phyloP scores from a whole-genome alignment of 2,888 invertebrate genomes.

The Diploptera punctata region DNA sequence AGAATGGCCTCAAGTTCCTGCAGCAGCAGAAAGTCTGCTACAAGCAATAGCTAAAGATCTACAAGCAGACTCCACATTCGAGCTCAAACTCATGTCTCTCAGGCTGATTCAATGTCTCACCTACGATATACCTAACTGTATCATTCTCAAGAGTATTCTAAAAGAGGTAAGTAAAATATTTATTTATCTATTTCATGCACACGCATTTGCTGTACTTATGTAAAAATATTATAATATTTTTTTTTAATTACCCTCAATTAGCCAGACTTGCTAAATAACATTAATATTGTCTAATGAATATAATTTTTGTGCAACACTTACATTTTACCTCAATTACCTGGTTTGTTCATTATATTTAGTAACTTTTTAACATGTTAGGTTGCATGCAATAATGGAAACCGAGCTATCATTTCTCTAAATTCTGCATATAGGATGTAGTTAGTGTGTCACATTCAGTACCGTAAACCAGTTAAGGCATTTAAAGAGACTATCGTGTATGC shows the following conservation, averaged over 20 bases:
- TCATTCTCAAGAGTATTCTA: slow-evolving; percentile 36
- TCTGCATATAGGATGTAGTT: too few species aligned
- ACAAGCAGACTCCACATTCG: slow-evolving; percentile 43
- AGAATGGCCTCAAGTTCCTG: slow-evolving; percentile 49
- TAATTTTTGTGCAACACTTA: too few species aligned
- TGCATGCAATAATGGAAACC: too few species aligned
- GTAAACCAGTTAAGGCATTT: too few species aligned
- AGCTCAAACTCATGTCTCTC: slow-evolving; percentile 46
- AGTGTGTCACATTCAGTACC: too few species aligned
- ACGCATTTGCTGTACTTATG: not conserved
- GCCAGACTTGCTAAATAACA: too few species aligned
- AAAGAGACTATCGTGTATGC: too few species aligned
- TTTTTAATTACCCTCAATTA: not conserved
- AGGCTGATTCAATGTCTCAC: slow-evolving; percentile 47
- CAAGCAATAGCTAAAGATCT: slow-evolving; percentile 42
- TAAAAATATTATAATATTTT: not conserved
- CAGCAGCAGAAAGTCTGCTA: slow-evolving; percentile 45
- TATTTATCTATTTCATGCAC: not conserved
- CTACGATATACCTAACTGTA: slow-evolving; percentile 43
- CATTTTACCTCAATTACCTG: too few species aligned
- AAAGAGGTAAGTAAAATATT: slow-evolving; percentile 34
- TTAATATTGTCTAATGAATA: too few species aligned
- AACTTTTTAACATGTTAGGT: too few species aligned
- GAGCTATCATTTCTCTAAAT: too few species aligned
- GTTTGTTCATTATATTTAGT: too few species aligned